Evolutionary conservation across 2,797 vertebrate genomes (phyloP).

Genomic region (Phrynocephalus forsythii): DNA sequence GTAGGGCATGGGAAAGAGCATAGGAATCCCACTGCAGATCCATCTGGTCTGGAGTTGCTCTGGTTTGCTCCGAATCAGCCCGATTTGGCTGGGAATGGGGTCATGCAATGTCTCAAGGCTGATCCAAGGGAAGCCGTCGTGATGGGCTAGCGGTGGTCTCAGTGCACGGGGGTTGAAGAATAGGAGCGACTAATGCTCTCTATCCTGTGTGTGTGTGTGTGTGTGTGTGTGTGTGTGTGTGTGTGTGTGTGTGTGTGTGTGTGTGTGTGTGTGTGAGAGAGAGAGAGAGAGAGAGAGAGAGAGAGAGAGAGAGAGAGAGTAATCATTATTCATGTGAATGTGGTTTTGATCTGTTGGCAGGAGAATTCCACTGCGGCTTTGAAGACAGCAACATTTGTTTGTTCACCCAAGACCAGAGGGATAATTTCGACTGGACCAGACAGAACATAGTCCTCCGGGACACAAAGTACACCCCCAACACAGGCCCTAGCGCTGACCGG

Average conservation of each 20-base stretch:
- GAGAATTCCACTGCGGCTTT: constrained; percentile 98
- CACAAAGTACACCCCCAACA: constrained; percentile 97
- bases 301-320: neutral
- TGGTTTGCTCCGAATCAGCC: too few species aligned
- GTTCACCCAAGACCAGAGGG: constrained; percentile 97
- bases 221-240: too few species aligned
- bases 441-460: constrained; percentile 96
- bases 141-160: neutral
- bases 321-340: neutral
- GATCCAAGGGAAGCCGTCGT: neutral
- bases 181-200: neutral
- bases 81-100: neutral
- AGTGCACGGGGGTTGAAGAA: neutral
- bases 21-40: too few species aligned
- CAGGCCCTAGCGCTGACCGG: constrained; percentile 91
- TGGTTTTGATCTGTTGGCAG: constrained; percentile 75
- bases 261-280: too few species aligned
- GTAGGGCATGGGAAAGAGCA: too few species aligned
- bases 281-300: too few species aligned
- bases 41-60: too few species aligned
- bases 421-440: constrained; percentile 96
- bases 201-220: neutral
- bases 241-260: neutral
- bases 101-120: too few species aligned
- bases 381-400: constrained; percentile 97